Base-by-base conservation (phyloP, 2,888 invertebrate genomes). In the Oligia latruncula region DNA sequence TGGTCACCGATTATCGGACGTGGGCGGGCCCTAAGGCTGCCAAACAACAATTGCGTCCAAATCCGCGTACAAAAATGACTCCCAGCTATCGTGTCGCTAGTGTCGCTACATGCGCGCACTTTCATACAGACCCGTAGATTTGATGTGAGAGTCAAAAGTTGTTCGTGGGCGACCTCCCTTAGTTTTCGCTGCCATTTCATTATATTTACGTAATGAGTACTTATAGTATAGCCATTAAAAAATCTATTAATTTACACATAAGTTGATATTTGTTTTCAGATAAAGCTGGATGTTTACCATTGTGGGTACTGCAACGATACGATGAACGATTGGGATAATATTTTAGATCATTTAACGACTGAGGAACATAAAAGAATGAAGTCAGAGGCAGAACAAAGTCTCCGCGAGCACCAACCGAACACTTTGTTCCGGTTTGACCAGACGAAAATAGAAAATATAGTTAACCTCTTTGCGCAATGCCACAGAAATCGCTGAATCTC, bases 261-360 rank as follows among this genome's bases (percentile, higher is more conserved):
- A 40, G 40, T 40, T 66, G 23, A 67, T n/a, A 43, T 67, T 9
- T 46, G 17, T 68, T 49, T 85, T n/a, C 83, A 87, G 87, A 62
- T 87, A 43, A 83, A 73, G n/a, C 46, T 60, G 62, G 77, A 84
- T 3, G 11, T 67, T 6, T 86, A 81, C 40, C 84, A 81, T 4
- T 86, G 86, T 52, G 84, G 81, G 1, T 84, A 68, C 58, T 86
- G 86, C 55, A 74, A 75, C 35, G 1, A 0, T 0, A 4, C 35
- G 1, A n/a, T 43, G 2, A 15, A 72, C 2, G 78, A 87, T 67
- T 86, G 87, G 84, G 84, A 86, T 1, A 84, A 87, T 3, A 64
- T 86, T n/a, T n/a, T 86, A 43, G 86, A 86, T 13, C 86, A 86
- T 52, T 15, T 86, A 9, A 29, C 23, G 15, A 67, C 15, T 1